Evolutionary conservation across 1,140 invertebrate genomes (phyloP).

Genomic region (Drosophila jambulina): DNA sequence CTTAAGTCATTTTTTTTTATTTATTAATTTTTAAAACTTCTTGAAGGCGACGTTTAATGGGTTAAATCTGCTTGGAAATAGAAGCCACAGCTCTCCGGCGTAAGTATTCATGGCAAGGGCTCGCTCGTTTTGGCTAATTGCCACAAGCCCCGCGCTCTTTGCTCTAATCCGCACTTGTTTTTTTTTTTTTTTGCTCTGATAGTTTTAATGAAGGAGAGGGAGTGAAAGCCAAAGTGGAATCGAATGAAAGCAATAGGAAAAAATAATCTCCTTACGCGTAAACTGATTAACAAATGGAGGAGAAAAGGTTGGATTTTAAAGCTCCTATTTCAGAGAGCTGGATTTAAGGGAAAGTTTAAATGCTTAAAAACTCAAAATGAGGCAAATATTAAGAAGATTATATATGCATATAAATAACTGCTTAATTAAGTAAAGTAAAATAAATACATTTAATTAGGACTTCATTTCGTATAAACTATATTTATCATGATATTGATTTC

Average conservation of each 20-base stretch:
- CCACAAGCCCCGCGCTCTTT: slow-evolving; percentile 12
- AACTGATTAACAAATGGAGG: not conserved
- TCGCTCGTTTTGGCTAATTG: slow-evolving; percentile 24
- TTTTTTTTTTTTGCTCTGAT: not conserved
- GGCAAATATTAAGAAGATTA: not conserved
- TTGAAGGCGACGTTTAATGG: not conserved
- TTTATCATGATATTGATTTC: no score
- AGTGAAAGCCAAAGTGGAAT: slow-evolving; percentile 12
- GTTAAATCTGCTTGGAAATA: slow-evolving; percentile 15
- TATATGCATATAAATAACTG: not conserved
- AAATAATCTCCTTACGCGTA: slow-evolving; percentile 24
- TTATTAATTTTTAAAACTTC: not conserved
- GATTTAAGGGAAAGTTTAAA: not conserved
- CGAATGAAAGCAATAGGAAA: not conserved
- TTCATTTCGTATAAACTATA: no score
- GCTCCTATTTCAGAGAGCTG: not conserved
- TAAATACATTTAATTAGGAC: no score
- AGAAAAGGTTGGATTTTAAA: not conserved
- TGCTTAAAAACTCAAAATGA: not conserved
- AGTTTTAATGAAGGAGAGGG: not conserved
- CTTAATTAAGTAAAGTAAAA: no score
- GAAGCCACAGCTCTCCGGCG: not conserved
- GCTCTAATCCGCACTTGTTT: slow-evolving; percentile 16
- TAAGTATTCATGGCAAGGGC: slow-evolving; percentile 1
- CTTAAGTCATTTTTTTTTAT: not conserved